Evolutionary conservation across 2,113 vertebrate genomes (phyloP).

Genomic region (Neolamprologus modestus): DNA sequence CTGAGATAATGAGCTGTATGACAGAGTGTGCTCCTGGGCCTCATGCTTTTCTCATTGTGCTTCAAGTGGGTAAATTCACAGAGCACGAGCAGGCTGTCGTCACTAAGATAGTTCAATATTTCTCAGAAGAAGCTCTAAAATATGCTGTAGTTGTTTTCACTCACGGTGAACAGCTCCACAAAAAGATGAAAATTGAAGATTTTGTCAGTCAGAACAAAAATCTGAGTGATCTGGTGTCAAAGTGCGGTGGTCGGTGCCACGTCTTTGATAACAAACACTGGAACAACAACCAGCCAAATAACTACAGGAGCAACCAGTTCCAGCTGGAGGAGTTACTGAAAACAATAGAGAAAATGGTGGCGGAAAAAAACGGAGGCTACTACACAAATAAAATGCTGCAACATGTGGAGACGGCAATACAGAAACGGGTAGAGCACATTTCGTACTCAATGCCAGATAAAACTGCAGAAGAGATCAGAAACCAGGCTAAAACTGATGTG

Average conservation of each 20-base stretch:
- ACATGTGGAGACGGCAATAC: neutral
- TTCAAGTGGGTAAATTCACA: too few species aligned
- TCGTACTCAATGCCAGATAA: accelerated
- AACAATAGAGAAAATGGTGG: slow-evolving; percentile 29
- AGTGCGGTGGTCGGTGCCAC: slow-evolving; percentile 30
- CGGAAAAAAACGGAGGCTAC: neutral
- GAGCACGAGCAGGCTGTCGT: too few species aligned
- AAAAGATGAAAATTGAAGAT: too few species aligned
- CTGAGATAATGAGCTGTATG: too few species aligned
- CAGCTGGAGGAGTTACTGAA: slow-evolving; percentile 10
- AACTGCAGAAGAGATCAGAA: neutral
- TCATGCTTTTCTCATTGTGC: too few species aligned
- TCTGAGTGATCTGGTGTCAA: neutral
- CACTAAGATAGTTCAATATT: too few species aligned
- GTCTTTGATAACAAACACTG: slow-evolving; percentile 45
- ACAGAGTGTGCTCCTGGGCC: too few species aligned
- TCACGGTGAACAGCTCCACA: accelerated
- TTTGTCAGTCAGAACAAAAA: too few species aligned
- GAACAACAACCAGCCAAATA: neutral
- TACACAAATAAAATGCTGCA: slow-evolving; percentile 21
- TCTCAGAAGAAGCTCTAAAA: too few species aligned
- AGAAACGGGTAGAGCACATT: accelerated
- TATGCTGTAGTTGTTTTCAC: too few species aligned
- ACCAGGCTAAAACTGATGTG: slow-evolving; percentile 45
- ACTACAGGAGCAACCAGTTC: neutral